Evolutionary conservation across 2,797 vertebrate genomes (phyloP).

Genomic region (Garrulus glandarius): DNA sequence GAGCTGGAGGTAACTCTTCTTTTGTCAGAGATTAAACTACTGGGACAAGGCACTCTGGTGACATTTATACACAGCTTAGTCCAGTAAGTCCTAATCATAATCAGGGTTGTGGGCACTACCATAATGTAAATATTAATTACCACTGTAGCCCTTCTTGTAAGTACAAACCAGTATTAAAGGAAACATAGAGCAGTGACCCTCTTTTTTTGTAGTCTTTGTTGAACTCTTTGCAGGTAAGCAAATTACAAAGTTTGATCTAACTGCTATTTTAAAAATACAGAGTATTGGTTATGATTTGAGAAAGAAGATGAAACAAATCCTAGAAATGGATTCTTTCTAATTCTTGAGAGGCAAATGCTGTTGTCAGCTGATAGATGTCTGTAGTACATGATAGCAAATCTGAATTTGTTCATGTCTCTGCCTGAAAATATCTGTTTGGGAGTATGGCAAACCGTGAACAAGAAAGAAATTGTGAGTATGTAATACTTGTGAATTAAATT

Average conservation of each 20-base stretch:
- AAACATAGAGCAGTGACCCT: neutral
- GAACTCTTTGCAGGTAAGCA: neutral
- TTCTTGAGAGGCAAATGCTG: conserved; percentile 39
- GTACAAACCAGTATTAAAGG: neutral
- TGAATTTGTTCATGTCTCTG: conserved; percentile 33
- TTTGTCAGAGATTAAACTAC: neutral
- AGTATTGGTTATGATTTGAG: conserved; percentile 41
- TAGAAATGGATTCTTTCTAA: conserved; percentile 44
- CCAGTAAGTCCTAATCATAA: neutral
- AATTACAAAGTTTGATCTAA: neutral
- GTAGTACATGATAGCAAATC: neutral
- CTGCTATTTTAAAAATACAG: neutral
- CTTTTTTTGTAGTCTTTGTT: neutral
- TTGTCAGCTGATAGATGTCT: conserved; percentile 41
- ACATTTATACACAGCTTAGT: conserved; percentile 28
- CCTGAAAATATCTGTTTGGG: conserved; percentile 59
- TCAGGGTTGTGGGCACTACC: neutral
- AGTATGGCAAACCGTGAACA: conserved; percentile 22
- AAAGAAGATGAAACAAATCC: neutral
- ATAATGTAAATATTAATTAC: conserved; percentile 8
- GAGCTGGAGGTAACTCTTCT: neutral
- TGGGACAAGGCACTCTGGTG: neutral
- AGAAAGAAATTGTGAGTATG: conserved; percentile 25
- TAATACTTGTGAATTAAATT: conserved; percentile 46
- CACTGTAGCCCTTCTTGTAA: neutral